Evolutionary conservation across 2,797 vertebrate species (phyloP).

Genomic region (Poliocrania exsul): DNA sequence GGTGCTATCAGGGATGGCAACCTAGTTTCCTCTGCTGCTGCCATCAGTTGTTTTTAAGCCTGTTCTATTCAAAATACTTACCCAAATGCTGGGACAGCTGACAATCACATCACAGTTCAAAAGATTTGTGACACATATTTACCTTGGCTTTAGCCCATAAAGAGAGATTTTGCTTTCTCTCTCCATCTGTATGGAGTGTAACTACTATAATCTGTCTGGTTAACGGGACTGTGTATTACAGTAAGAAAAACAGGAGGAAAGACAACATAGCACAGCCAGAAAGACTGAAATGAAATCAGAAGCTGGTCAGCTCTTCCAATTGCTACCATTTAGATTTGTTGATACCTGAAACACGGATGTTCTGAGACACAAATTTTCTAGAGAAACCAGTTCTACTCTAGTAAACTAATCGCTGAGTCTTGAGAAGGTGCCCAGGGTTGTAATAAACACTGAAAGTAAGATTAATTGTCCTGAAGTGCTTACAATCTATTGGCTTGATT

Average conservation of each 20-base stretch:
- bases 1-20: conserved; percentile 9
- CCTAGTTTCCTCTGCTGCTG: background rate
- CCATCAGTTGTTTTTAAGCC: conserved; percentile 1
- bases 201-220: conserved; percentile 62
- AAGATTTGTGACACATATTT: conserved; percentile 24
- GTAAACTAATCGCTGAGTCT: background rate
- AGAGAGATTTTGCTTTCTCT: conserved; percentile 58
- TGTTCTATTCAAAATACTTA: conserved; percentile 28
- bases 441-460: conserved; percentile 52
- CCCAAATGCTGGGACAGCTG: background rate
- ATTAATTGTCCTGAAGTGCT: conserved; percentile 45
- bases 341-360: background rate
- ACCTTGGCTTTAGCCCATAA: conserved; percentile 43
- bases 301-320: conserved; percentile 22
- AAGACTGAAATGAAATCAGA: conserved; percentile 42
- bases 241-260: conserved; percentile 52
- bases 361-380: conserved; percentile 15
- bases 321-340: conserved; percentile 36
- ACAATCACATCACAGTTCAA: conserved; percentile 48
- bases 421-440: conserved; percentile 1
- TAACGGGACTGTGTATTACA: conserved; percentile 60
- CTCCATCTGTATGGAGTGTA: conserved; percentile 46
- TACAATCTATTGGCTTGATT: conserved; percentile 30
- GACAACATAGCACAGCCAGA: conserved; percentile 38
- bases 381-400: conserved; percentile 1